phyloP scores from a whole-genome alignment of 2,888 invertebrate species.

The Globia sparganii region DNA sequence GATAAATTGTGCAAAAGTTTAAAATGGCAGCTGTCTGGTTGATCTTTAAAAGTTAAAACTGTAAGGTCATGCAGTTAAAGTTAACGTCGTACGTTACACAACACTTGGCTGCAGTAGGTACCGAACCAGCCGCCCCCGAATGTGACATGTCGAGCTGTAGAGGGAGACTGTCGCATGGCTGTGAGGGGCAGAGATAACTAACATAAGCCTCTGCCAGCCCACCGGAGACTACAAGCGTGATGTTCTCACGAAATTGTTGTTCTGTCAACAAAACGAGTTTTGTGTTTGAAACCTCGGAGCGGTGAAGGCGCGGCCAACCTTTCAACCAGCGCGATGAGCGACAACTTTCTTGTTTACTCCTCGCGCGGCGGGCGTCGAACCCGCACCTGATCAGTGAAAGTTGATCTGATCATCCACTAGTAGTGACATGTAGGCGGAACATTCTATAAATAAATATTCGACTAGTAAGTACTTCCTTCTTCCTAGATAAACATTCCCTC shows the following conservation, averaged over 20 bases:
- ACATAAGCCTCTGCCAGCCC: not conserved
- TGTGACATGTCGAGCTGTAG: too few relatives aligned
- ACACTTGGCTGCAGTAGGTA: not conserved
- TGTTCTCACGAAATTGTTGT: too few relatives aligned
- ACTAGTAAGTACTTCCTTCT: conserved; percentile 12
- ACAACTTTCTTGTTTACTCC: conserved; percentile 39
- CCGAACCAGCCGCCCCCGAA: too few relatives aligned
- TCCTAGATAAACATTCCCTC: not conserved
- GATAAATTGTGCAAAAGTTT: not conserved
- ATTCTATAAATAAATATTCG: not conserved
- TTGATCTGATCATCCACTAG: conserved; percentile 24
- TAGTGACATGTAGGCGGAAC: conserved; percentile 6
- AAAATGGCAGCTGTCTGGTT: conserved; percentile 20
- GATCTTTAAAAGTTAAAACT: not conserved
- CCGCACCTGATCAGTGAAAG: conserved; percentile 49
- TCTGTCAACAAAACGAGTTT: not conserved
- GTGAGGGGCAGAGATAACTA: too few relatives aligned
- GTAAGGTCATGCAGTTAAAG: not conserved
- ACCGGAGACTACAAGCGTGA: not conserved
- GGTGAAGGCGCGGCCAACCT: conserved; percentile 17
- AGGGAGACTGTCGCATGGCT: too few relatives aligned
- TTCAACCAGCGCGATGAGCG: conserved; percentile 16
- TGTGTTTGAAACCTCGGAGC: not conserved
- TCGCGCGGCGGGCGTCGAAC: conserved; percentile 36
- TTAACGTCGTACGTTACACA: not conserved